A percentile compares a stretch with the other conserved stretches of the same genome.
phyloP scores from a whole-genome alignment of 2,888 invertebrate genomes.

The Calameuta idolon region DNA sequence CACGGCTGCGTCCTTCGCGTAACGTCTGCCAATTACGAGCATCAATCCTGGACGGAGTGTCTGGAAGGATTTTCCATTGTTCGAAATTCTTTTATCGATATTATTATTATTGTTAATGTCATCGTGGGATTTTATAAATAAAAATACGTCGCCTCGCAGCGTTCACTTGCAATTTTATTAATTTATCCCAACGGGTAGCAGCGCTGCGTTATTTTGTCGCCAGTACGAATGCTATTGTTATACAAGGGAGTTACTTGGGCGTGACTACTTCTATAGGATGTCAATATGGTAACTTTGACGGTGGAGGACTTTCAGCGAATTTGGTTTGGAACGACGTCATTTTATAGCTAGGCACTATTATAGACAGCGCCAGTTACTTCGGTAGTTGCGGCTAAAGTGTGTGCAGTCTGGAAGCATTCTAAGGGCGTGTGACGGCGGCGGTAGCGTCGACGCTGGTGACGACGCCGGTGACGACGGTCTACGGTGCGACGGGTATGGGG shows the following conservation, averaged over 20 bases:
- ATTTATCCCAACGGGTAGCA: background rate
- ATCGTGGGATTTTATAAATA: background rate
- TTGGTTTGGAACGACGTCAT: conserved; percentile 55
- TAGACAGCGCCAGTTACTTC: conserved; percentile 55
- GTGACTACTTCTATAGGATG: background rate
- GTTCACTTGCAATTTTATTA: background rate
- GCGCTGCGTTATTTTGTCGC: background rate
- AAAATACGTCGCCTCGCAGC: background rate
- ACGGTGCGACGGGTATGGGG: background rate
- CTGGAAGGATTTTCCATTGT: background rate
- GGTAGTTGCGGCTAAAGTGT: conserved; percentile 39
- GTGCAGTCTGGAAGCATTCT: conserved; percentile 48
- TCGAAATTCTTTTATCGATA: background rate
- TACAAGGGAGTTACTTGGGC: background rate
- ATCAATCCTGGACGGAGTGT: background rate
- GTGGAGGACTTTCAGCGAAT: conserved; percentile 25
- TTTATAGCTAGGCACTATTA: conserved; percentile 54
- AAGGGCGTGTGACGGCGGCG: conserved; percentile 1
- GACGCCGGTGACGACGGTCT: background rate
- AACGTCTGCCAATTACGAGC: background rate
- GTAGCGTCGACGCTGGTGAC: conserved; percentile 12
- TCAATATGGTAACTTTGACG: background rate
- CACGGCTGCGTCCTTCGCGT: background rate
- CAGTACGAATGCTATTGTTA: background rate
- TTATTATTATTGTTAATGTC: background rate